Evolutionary conservation across 2,113 vertebrate species (phyloP), one percentile per base, ranked within the genome.

Genomic region (Nibea albiflora): DNA sequence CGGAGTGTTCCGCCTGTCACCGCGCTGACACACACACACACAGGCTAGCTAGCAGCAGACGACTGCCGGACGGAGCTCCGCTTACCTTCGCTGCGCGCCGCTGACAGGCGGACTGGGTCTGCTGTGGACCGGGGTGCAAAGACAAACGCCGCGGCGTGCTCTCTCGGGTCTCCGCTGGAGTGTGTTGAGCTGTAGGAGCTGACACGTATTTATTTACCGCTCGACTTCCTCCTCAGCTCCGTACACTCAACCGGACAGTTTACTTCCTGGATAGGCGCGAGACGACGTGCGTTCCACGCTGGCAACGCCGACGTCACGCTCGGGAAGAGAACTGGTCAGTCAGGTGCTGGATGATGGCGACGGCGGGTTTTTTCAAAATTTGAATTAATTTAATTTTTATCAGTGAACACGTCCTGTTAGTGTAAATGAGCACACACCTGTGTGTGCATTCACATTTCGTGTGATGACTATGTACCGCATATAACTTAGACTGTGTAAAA

Each of bases 211-310:
- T 44, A 50, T 44, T 49, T 28, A 16, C 60, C 42, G 46, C 15
- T 28, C 39, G 20, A 64, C 44, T 67, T 65, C 9, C 35, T 26
- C 31, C 53, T 58, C 20, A 15, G 1, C 11, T 57, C 28, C 16
- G 28, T 56, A 57, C n/a, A 42, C 35, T 6, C 11, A 76, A 61
- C 74, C 73, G 70, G 61, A 80, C 67, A 81, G 20, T 81, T 88
- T 79, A 91, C 89, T 92, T 92, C 90, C 91, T 85, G 91, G 67
- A 64, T 28, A 46, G 65, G 6, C 22, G 64, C 7, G 52, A 35
- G 35, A 35, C 42, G 85, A 89, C 89, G 85, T 78, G n/a, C 70
- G 64, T 92, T 93, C 92, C 92, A 93, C 92, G 90, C 76, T 91
- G 92, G 92, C 92, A 91, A 26, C 35, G 70, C 9, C 12, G 67